phyloP scores from a whole-genome alignment of 2,797 vertebrate genomes.

The Sebastiscus albofasciatus region DNA sequence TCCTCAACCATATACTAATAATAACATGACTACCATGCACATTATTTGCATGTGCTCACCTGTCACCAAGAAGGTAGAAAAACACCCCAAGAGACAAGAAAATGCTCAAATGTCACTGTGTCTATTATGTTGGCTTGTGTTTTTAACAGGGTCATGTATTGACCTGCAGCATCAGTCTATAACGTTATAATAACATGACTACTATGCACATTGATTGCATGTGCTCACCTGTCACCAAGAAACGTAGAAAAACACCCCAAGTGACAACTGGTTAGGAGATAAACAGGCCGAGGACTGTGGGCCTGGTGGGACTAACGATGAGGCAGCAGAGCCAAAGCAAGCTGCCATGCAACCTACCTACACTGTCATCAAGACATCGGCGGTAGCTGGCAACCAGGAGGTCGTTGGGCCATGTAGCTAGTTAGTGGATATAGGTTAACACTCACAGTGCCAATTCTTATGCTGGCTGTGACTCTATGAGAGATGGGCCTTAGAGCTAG shows the following conservation, averaged over 20 bases:
- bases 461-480: conserved; percentile 38
- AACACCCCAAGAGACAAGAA: too few species aligned
- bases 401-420: not conserved
- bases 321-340: conserved; percentile 22
- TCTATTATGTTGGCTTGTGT: too few species aligned
- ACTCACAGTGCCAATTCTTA: not conserved
- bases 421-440: conserved; percentile 10
- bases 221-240: too few species aligned
- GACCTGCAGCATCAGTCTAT: too few species aligned
- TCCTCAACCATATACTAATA: too few species aligned
- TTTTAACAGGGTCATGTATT: too few species aligned
- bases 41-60: too few species aligned
- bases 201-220: too few species aligned
- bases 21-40: too few species aligned
- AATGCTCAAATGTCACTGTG: too few species aligned
- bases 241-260: not conserved
- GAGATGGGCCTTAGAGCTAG: conserved; percentile 56
- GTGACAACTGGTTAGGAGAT: not conserved
- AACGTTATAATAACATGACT: too few species aligned
- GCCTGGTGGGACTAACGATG: conserved; percentile 28
- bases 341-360: not conserved
- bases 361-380: not conserved
- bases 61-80: too few species aligned
- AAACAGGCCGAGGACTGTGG: conserved; percentile 21
- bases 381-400: not conserved